Evolutionary conservation across 1,140 invertebrate genomes (phyloP).

Genomic region (Zaprionus lachaisei): DNA sequence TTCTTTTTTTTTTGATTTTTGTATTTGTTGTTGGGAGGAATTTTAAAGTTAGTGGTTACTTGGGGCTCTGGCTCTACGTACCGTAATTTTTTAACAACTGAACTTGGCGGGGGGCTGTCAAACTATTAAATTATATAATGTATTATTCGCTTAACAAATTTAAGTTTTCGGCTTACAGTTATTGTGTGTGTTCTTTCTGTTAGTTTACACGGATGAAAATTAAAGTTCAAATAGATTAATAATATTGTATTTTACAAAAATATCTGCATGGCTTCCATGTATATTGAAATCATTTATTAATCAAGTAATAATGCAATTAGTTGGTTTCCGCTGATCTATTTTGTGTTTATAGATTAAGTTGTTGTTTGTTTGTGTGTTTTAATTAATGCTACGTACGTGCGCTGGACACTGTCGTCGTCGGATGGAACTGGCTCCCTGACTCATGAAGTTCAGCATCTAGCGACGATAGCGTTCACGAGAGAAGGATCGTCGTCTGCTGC

Average conservation of each 20-base stretch:
- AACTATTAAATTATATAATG: constrained; percentile 36
- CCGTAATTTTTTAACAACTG: constrained; percentile 44
- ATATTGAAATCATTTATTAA: constrained; percentile 49
- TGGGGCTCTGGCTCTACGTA: constrained; percentile 47
- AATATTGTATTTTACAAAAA: constrained; percentile 65
- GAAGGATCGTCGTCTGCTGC: constrained; percentile 65
- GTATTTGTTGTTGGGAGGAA: constrained; percentile 12
- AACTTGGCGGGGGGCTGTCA: constrained; percentile 27
- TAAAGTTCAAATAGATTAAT: constrained; percentile 50
- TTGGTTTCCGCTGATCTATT: constrained; percentile 46
- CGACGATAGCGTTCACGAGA: constrained; percentile 78
- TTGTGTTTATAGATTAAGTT: constrained; percentile 20
- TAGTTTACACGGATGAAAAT: constrained; percentile 52
- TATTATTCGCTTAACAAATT: constrained; percentile 39
- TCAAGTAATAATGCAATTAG: constrained; percentile 48
- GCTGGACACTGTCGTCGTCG: constrained; percentile 31
- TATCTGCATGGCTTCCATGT: constrained; percentile 37
- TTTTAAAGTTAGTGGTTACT: constrained; percentile 36
- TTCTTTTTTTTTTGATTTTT: constrained; percentile 12
- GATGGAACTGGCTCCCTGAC: constrained; percentile 27
- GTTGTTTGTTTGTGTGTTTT: constrained; percentile 40
- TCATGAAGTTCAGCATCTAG: constrained; percentile 38
- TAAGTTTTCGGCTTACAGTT: constrained; percentile 51
- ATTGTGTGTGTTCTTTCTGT: constrained; percentile 37
- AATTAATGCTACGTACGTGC: constrained; percentile 76